Conservation (phyloP, 2,888 invertebrate genomes). For the Chrysolina americana region DNA sequence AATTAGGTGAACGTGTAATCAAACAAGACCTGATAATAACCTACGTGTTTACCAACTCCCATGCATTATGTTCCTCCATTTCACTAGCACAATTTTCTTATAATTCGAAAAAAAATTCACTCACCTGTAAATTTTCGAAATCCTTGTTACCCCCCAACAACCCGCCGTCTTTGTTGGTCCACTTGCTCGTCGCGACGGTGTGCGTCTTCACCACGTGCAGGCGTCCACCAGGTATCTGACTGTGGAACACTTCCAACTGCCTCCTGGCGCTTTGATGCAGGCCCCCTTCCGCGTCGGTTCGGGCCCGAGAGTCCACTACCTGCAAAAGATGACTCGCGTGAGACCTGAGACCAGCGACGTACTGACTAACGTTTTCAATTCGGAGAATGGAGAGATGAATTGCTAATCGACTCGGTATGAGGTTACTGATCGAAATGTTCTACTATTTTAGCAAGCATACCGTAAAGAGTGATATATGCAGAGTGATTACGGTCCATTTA, state of each 20-base stretch:
- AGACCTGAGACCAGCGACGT: background rate
- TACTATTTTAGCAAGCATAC: constrained; percentile 8
- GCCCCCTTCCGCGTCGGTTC: constrained; percentile 71
- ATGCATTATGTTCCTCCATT: background rate
- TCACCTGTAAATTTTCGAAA: constrained; percentile 67
- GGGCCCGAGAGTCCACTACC: constrained; percentile 73
- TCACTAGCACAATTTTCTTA: background rate
- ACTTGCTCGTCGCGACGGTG: constrained; percentile 66
- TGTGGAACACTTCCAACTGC: constrained; percentile 80
- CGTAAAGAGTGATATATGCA: background rate
- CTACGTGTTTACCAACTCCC: too few relatives aligned
- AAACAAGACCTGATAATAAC: too few relatives aligned
- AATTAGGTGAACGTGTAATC: too few relatives aligned
- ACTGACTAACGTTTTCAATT: background rate
- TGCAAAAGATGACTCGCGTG: constrained; percentile 56
- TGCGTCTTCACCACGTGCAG: constrained; percentile 82
- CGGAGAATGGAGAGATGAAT: background rate
- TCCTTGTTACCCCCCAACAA: constrained; percentile 44
- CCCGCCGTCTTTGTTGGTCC: constrained; percentile 52
- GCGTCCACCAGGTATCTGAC: constrained; percentile 78
- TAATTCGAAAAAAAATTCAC: constrained; percentile 15
- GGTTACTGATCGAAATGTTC: background rate
- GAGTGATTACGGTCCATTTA: background rate
- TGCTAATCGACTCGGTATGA: constrained; percentile 1
- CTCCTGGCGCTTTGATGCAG: constrained; percentile 72